Conservation (phyloP, 2,888 invertebrate genomes). For the Erebia palarica region DNA sequence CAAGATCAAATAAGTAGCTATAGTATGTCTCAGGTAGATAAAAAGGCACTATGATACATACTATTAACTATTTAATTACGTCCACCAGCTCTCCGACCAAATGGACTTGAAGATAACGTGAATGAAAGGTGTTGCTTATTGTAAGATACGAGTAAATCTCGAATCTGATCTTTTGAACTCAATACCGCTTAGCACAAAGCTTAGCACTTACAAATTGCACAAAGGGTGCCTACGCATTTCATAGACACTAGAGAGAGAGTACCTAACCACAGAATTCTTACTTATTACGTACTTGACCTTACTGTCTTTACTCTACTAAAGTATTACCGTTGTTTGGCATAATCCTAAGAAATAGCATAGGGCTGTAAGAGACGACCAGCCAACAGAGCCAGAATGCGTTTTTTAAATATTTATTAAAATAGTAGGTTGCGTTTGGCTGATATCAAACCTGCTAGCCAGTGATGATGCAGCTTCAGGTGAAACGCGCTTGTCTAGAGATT, state of each 20-base stretch:
- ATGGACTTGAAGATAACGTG: slow-evolving; percentile 36
- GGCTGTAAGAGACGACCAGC: too few relatives aligned
- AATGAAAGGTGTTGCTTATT: slow-evolving; percentile 39
- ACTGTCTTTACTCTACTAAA: not conserved
- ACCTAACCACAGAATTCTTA: not conserved
- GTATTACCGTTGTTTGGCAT: not conserved
- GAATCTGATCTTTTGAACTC: slow-evolving; percentile 36
- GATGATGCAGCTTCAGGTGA: too few relatives aligned
- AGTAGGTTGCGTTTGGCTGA: too few relatives aligned
- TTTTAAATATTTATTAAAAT: too few relatives aligned
- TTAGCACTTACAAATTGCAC: slow-evolving; percentile 23
- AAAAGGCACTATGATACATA: not conserved
- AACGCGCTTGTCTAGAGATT: not conserved
- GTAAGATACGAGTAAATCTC: slow-evolving; percentile 33
- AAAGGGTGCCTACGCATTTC: slow-evolving; percentile 21
- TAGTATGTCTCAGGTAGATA: too few relatives aligned
- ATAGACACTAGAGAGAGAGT: slow-evolving; percentile 13
- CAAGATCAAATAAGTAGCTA: too few relatives aligned
- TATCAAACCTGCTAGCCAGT: too few relatives aligned
- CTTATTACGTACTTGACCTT: too few relatives aligned
- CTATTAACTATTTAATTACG: not conserved
- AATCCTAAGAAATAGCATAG: not conserved
- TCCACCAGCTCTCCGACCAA: not conserved
- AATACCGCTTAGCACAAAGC: slow-evolving; percentile 35
- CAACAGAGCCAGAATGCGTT: too few relatives aligned